Base-by-base conservation (phyloP, 2,113 vertebrate genomes). In the Sphyrna mokarran region DNA sequence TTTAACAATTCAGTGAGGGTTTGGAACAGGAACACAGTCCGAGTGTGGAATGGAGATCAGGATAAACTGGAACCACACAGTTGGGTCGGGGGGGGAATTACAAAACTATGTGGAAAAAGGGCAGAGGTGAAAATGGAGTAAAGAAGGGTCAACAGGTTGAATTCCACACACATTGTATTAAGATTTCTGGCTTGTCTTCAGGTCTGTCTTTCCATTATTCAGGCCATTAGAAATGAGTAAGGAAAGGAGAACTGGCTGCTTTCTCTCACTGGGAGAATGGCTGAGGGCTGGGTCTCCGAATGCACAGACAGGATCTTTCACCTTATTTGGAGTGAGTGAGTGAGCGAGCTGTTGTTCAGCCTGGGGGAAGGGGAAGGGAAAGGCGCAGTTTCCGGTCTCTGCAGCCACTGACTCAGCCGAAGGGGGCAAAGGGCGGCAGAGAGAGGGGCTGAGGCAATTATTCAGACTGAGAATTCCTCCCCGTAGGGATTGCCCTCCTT, bases 301-400 rank as follows among this genome's bases (percentile, higher is more conserved):
- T 1, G 70, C 29, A 91, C 8, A 33, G 61, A 1, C 3, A 29
- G 1, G 61, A 93, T 37, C 14, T 37, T 93, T 93, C 33, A 18
- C 89, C 89, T 93, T 68, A 93, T 68, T 40, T 93, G 89, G 89
- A 93, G 33, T 9, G 89, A 91, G 89, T 37, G n/a, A 22, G 63
- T 66, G n/a, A 33, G 33, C 0, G n/a, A 33, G 33, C 0, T 23
- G 58, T 54, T 54, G 3, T 54, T 54, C 48, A 93, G 89, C n/a
- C n/a, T 9, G 8, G 22, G n/a, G n/a, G n/a, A n/a, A n/a, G n/a
- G 85, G 48, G 48, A 1, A 22, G 26, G 29, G 29, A 63, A 93
- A 37, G 61, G 61, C 33, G 89, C 89, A n/a, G 61, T n/a, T 66
- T 93, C 89, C 89, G 89, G 89, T 13, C 33, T 66, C 11, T 0